Base-by-base conservation (phyloP, 2,888 invertebrate genomes). In the Netelia inedita region DNA sequence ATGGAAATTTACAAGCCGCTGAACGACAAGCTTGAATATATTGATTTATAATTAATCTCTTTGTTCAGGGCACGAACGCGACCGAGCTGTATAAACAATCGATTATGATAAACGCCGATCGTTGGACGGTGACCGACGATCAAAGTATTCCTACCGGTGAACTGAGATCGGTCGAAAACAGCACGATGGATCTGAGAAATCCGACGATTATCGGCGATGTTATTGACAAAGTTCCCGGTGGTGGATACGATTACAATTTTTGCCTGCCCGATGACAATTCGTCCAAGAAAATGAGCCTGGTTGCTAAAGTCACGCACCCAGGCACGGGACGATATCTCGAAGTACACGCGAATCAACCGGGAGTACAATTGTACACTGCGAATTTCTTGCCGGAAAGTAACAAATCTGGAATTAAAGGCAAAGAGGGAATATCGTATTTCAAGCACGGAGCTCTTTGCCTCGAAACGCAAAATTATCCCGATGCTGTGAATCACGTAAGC, bases 391-490 rank as follows among this genome's bases (percentile, higher is more conserved):
- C 98, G 0, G 95, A 96, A 1, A 94, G 94, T 91, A 94, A 94
- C 76, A 46, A 81, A 1, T 81, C 85, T 1, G 94, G 96, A 0
- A 92, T 97, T 43, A 85, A 91, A 9, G 98, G 98, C 0, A 98
- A 98, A 93, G 94, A 94, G 6, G 96, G 96, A 0, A 95, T 95
- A 0, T 89, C 91, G 14, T 98, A 98, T 91, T 95, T 94, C 79
- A 96, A 96, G 87, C 97, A 98, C 89, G 97, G 97, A 0, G 97
- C 97, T 1, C 96, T 98, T 90, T 98, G 98, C 91, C 94, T 98
- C 74, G 98, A 98, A 94, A 97, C 98, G 0, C 98, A 99, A 94
- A 97, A 98, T 92, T 98, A 96, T 94, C 98, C 99, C 0, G 97
- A 99, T 94, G 97, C 98, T 11, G 95, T 97, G 0, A 98, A 98